These are phyloP conservation scores for Cyphomyrmex costatus DNA, from an alignment of 1,140 invertebrate species.

Conservation along the genomic window DNA sequence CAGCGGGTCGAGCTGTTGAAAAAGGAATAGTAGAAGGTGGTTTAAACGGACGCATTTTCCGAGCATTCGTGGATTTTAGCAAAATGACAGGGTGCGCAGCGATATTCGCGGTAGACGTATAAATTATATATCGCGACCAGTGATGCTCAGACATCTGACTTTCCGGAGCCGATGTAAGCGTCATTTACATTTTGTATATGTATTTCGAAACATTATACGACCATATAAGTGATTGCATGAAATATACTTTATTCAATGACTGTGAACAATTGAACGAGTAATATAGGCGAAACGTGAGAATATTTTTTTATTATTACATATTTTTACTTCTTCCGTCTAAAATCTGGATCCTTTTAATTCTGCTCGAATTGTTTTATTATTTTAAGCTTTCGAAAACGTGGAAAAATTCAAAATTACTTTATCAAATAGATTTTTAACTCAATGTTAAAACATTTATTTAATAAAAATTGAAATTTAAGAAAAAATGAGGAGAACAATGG, in stretches of 20 bases:
- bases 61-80: slow-evolving; percentile 47
- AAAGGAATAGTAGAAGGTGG: slow-evolving; percentile 43
- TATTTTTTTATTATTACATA: not conserved
- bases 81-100: slow-evolving; percentile 4
- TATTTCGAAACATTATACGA: not conserved
- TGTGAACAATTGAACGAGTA: slow-evolving; percentile 1
- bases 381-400: no score
- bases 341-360: no score
- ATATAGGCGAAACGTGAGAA: not conserved
- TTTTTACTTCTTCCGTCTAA: not conserved
- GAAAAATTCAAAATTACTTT: no score
- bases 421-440: no score
- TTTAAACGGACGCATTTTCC: slow-evolving; percentile 40
- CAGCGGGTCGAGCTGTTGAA: slow-evolving; percentile 94
- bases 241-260: not conserved
- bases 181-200: slow-evolving; percentile 5
- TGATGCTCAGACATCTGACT: slow-evolving; percentile 1
- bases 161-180: not conserved
- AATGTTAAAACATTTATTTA: no score
- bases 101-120: slow-evolving; percentile 33
- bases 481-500: no score
- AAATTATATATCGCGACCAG: slow-evolving; percentile 43
- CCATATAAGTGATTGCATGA: not conserved
- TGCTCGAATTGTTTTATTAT: no score
- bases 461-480: no score